Base-by-base conservation (phyloP, 1,140 invertebrate species). In the Lutraria rhynchaena region DNA sequence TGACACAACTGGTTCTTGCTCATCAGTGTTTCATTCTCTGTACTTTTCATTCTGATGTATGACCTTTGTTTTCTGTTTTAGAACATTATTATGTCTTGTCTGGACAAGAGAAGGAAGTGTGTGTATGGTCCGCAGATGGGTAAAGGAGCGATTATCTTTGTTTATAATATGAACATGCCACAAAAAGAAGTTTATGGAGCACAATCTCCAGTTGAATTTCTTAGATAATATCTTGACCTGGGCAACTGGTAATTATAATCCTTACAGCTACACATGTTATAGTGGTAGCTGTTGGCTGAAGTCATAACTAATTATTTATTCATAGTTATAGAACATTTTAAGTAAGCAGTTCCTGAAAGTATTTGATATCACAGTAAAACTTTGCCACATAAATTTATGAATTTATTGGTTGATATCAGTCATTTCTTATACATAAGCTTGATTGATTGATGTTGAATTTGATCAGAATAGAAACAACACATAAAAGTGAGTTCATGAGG, bases 1-100 rank as follows among this genome's bases (percentile, higher is more conserved):
- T 41, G 37, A 41, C 37, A 55, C 13, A 4, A 3, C 29, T 2
- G 19, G n/a, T 33, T 33, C 29, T 63, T 29, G 33, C n/a, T 17
- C 37, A 69, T 17, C 11, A 9, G 19, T 55, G 19, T n/a, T n/a
- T n/a, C n/a, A 2, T 22, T 29, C 31, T 41, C 24, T 15, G n/a
- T 9, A 55, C 4, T 55, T 55, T 7, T 55, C n/a, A 55, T 22
- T 55, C 4, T 7, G 19, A 22, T 41, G 37, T 41, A 41, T 41
- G 15, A 55, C 15, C 15, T n/a, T n/a, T 55, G 22, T 41, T 41
- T 4, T 22, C 77, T 37, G 27, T 82, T 82, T n/a, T 75, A 96
- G 95, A 95, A 97, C 57, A 90, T 93, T 46, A 92, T 93, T 75
- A 92, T 93, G 92, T 92, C 92, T 13, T 89, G 89, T 71, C 83